Evolutionary conservation across 1,140 invertebrate genomes (phyloP), one percentile per base, ranked within the genome.

Genomic region (Drosophila sulfurigaster): DNA sequence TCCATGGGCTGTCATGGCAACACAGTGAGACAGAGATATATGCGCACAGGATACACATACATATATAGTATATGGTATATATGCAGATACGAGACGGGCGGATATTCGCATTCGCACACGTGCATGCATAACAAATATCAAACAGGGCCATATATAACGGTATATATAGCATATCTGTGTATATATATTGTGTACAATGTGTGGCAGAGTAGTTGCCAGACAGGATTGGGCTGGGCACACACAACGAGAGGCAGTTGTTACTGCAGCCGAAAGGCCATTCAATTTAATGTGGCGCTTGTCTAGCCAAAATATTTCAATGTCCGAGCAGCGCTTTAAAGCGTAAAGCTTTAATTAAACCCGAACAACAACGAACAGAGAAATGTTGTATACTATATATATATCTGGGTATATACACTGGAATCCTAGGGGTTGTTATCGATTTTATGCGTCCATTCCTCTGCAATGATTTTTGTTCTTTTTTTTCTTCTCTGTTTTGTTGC

Each of bases 281-380:
- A 73, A 81, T 88, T 88, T 88, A 88, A 88, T 88, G 81, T 89
- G 85, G 54, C 70, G 70, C 77, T 78, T 75, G 81, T 89, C 80
- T 83, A 78, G 81, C 85, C 78, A 89, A 82, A 83, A 78, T 72
- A 72, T 78, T 69, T 81, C 63, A 89, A 89, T 71, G 74, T 70
- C 68, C 66, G 28, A 73, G 56, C 69, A 54, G 10, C 25, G 56
- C 70, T 62, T 65, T 68, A 60, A 51, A 58, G 57, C 71, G 72
- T 78, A 64, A 79, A 80, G 67, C 81, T 81, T 66, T 56, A 63
- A 78, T 68, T 80, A 78, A 79, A 59, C 63, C 64, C 48, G 10
- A 51, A 51, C 20, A 15, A 15, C 13, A 11, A 16, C 5, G 1
- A 51, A 51, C 11, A 32, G 32, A 41, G 38, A 48, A 57, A 43